Percentiles rank a stretch among this genome's conserved stretches.
Conservation (phyloP, 2,888 invertebrate species). For the Holacanthella duospinosa region DNA sequence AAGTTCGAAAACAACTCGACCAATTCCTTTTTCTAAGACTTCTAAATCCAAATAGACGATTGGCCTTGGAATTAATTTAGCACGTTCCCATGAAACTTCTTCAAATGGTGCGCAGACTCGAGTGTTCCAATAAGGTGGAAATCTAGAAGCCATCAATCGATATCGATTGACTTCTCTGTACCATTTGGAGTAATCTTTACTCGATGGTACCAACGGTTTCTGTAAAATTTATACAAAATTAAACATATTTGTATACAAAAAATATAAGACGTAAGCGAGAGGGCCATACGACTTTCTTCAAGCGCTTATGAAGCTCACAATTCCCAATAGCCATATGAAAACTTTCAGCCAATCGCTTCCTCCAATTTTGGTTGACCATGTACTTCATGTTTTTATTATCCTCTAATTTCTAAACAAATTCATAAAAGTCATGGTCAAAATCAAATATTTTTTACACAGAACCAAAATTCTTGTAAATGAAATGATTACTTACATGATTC, state of each 20-base stretch:
- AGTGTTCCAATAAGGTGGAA: background rate
- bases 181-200: background rate
- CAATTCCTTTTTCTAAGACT: constrained; percentile 1
- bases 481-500: too few relatives aligned
- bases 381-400: background rate
- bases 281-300: background rate
- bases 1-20: background rate
- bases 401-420: background rate
- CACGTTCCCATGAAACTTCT: background rate
- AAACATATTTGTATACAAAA: background rate
- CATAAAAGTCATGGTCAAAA: background rate
- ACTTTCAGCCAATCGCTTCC: background rate
- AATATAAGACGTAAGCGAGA: too few relatives aligned
- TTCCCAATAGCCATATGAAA: background rate
- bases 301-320: background rate
- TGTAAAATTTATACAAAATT: background rate
- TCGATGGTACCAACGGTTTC: background rate
- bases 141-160: background rate
- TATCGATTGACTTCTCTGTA: background rate
- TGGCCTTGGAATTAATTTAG: constrained; percentile 4
- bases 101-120: constrained; percentile 6
- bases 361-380: background rate
- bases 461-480: too few relatives aligned
- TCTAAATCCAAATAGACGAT: constrained; percentile 15
- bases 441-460: too few relatives aligned